phyloP scores from a whole-genome alignment of 2,888 invertebrate genomes.

The Chloromyia formosa region DNA sequence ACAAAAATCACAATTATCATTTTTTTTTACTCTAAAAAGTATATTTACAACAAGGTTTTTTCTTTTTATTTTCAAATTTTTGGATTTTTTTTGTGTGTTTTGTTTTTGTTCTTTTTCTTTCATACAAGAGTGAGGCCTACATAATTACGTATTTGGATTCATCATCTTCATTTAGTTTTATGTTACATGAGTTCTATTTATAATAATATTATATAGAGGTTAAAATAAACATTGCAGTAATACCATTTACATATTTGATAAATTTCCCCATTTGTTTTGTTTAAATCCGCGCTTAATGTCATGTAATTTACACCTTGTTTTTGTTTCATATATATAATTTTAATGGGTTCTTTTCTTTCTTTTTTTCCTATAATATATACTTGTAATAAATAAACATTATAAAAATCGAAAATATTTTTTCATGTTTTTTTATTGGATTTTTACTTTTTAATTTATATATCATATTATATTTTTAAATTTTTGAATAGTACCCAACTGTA shows the following conservation, averaged over 20 bases:
- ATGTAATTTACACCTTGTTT: slow-evolving; percentile 28
- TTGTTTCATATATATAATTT: slow-evolving; percentile 5
- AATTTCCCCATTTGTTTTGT: slow-evolving; percentile 9
- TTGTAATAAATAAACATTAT: slow-evolving; percentile 43
- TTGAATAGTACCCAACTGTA: slow-evolving; percentile 41
- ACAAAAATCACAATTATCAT: slow-evolving; percentile 48
- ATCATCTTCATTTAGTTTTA: slow-evolving; percentile 48
- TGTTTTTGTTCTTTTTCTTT: slow-evolving; percentile 53
- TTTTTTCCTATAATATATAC: slow-evolving; percentile 28
- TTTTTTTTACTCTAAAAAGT: slow-evolving; percentile 61
- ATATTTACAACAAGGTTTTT: slow-evolving; percentile 63
- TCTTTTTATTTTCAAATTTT: slow-evolving; percentile 46
- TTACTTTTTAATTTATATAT: neutral
- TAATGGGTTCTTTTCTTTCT: slow-evolving; percentile 11
- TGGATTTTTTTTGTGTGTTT: slow-evolving; percentile 46
- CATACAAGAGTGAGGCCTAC: slow-evolving; percentile 63
- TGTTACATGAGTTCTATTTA: slow-evolving; percentile 37
- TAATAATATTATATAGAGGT: slow-evolving; percentile 4
- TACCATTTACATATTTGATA: slow-evolving; percentile 39
- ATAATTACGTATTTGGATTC: slow-evolving; percentile 64
- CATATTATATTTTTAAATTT: too few relatives aligned
- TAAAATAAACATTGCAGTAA: slow-evolving; percentile 37
- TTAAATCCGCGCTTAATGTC: neutral
- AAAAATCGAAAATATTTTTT: slow-evolving; percentile 42
- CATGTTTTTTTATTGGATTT: slow-evolving; percentile 30